Base-by-base conservation (phyloP, 2,888 invertebrate genomes). In the Lycocerus yunnanus region DNA sequence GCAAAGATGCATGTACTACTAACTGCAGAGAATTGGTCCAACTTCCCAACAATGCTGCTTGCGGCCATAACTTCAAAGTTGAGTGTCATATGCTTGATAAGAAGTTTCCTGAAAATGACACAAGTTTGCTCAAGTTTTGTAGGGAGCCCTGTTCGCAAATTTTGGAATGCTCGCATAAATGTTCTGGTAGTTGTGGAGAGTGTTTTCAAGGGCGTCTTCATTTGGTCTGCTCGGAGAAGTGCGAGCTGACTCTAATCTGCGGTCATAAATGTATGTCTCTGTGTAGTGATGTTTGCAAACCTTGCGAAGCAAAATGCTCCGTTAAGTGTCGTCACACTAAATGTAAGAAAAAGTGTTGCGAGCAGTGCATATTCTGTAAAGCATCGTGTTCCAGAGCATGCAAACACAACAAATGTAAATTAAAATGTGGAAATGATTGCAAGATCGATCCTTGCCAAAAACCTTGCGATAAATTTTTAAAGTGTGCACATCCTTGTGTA, bases 401-500 rank as follows among this genome's bases (percentile, higher is more conserved):
- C 80, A 4, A 5, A 6, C 92, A 92, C 84, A 86, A 86, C 60
- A 72, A 68, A 24, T 92, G 92, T 84, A 74, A 15, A 11, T 87
- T 85, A 15, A 83, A 78, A 1, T 91, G 91, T 83, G 85, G 87
- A 61, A 85, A 59, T 87, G 90, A 13, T 91, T 91, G 83, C 77
- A 75, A 15, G 81, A 84, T 82, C 85, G 87, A 10, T 91, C 90
- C 82, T 13, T n/a, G n/a, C n/a, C n/a, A n/a, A n/a, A n/a, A n/a
- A n/a, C n/a, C n/a, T n/a, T n/a, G n/a, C n/a, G n/a, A 68, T 14
- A 81, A 79, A 73, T 69, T 15, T 15, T 85, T 88, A 6, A 10
- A 77, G 58, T 94, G 93, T 86, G 87, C 88, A 0, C 93, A 93
- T 86, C 82, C 83, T 15, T 92, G 93, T 86, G 88, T 91, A 82